Evolutionary conservation across 2,113 vertebrate genomes (phyloP), one percentile per base, ranked within the genome.

Genomic region (Trematocara macrostoma): DNA sequence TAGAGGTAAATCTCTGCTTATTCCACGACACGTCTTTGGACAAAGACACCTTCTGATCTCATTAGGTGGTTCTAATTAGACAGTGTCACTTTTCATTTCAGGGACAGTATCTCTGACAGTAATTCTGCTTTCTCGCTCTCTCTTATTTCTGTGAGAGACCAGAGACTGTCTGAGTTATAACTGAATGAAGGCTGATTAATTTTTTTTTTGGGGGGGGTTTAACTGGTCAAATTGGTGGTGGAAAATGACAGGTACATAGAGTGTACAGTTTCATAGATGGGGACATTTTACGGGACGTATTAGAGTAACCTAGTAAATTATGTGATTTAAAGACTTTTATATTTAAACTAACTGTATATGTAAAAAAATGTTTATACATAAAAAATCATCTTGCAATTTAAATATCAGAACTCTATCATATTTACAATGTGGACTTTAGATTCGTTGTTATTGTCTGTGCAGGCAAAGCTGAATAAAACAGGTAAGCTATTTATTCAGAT

Each of bases 11-110:
- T 23, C 51, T 29, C 42, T 67, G 69, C 78, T 64, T 69, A 38
- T 86, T 86, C 57, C 16, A 11, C 35, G 53, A 59, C 88, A 85
- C 47, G 78, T 92, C 86, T 80, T 47, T 64, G 78, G 83, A 84
- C 83, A 82, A 80, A 92, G 80, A 91, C 87, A 91, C 86, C 61
- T 84, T 82, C 55, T 89, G 88, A 88, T 94, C 93, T 92, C 92
- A 94, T 95, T 95, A 94, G 81, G 80, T 83, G 81, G 69, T 38
- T 90, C 84, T 91, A 93, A 96, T 94, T 94, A 94, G 90, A 95
- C 88, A 86, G 84, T 89, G 94, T 94, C 93, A 92, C 91, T 95
- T 95, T 93, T 83, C 81, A 93, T 95, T 94, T 87, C 76, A 86
- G 85, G 82, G 90, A 89, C 90, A 79, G 84, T 84, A 71, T 91